Percentiles rank a stretch among this genome's conserved stretches.
Evolutionary conservation across 2,888 invertebrate species (phyloP).

Genomic region (Pterostichus madidus): DNA sequence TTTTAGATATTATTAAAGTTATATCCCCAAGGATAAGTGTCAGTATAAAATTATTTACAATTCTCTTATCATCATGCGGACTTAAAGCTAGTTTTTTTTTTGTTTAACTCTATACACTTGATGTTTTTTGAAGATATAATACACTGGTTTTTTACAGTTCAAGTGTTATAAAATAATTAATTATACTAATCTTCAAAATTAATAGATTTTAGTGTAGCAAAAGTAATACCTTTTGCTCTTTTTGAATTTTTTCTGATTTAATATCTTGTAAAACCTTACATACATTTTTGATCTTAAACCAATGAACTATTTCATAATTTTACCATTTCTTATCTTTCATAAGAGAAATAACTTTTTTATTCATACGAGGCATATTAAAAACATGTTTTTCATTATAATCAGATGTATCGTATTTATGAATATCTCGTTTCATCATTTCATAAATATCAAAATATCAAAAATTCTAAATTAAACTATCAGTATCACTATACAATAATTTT

Average conservation of each 20-base stretch:
- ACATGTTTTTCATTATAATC: constrained; percentile 71
- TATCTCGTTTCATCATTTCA: constrained; percentile 66
- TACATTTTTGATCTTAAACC: constrained; percentile 71
- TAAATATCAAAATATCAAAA: constrained; percentile 50
- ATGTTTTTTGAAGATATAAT: constrained; percentile 67
- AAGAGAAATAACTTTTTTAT: constrained; percentile 72
- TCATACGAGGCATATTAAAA: constrained; percentile 69
- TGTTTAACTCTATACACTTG: constrained; percentile 67
- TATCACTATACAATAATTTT: constrained; percentile 52
- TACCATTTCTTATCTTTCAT: constrained; percentile 73
- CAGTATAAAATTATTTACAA: background rate
- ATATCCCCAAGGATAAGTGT: constrained; percentile 58
- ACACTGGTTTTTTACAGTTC: constrained; percentile 55
- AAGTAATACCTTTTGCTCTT: constrained; percentile 68
- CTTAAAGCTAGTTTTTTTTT: constrained; percentile 68
- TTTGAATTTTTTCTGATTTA: constrained; percentile 70
- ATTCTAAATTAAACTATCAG: constrained; percentile 49
- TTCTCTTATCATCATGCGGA: too few species aligned
- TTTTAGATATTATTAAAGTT: background rate
- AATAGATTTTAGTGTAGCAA: constrained; percentile 67
- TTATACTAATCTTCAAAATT: constrained; percentile 67
- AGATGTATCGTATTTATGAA: too few species aligned
- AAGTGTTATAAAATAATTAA: constrained; percentile 63
- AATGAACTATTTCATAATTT: constrained; percentile 72
- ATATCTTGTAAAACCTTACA: constrained; percentile 47